Percentiles rank a stretch among this genome's conserved stretches.
Evolutionary conservation across 2,113 vertebrate species (phyloP).

Genomic region (Neogobius melanostomus): DNA sequence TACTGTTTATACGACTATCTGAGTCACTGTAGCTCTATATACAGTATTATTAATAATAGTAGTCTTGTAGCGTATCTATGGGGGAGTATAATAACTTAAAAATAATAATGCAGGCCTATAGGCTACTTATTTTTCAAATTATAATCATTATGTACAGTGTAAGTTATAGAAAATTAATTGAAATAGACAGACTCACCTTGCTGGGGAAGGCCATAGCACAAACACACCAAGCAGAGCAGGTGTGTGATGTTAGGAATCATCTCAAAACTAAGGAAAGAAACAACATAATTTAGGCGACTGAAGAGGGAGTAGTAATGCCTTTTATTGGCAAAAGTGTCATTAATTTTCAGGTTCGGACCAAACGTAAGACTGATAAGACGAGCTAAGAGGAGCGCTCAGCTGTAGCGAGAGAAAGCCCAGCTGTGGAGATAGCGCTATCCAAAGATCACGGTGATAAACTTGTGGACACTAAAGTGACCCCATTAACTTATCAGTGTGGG

Average conservation of each 20-base stretch:
- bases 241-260: conserved; percentile 81
- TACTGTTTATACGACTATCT: too few species aligned
- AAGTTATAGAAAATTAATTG: too few species aligned
- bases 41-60: too few species aligned
- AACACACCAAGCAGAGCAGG: conserved; percentile 81
- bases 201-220: conserved; percentile 48
- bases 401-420: neutral
- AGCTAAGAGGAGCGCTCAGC: conserved; percentile 4
- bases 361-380: neutral
- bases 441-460: neutral
- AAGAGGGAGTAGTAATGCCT: neutral
- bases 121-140: too few species aligned
- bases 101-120: too few species aligned
- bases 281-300: neutral
- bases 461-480: conserved; percentile 9
- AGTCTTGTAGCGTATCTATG: too few species aligned
- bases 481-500: conserved; percentile 23
- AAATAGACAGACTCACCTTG: conserved; percentile 59
- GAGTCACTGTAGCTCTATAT: too few species aligned
- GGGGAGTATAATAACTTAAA: too few species aligned
- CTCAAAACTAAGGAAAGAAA: conserved; percentile 61
- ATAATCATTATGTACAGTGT: too few species aligned
- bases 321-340: too few species aligned
- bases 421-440: conserved; percentile 27
- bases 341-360: neutral